Evolutionary conservation across 2,888 invertebrate species (phyloP).

Genomic region (Cosmopolites sordidus): DNA sequence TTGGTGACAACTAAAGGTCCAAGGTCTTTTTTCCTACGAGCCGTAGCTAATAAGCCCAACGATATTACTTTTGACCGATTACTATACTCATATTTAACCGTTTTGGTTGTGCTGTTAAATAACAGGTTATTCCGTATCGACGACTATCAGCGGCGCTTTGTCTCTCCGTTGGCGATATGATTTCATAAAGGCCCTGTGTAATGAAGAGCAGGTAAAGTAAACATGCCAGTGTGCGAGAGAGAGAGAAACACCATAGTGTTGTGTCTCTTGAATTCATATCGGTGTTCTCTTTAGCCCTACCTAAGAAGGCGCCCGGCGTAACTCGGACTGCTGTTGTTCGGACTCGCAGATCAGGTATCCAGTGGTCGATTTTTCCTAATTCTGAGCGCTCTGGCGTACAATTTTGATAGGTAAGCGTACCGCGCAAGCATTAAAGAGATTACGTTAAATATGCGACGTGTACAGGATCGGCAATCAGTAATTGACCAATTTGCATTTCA

Average conservation of each 20-base stretch:
- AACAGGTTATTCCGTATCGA: constrained; percentile 23
- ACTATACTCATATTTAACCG: constrained; percentile 23
- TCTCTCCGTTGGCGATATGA: constrained; percentile 19
- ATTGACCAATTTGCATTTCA: no score
- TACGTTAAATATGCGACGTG: no score
- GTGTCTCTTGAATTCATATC: constrained; percentile 1
- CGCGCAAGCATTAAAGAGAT: no score
- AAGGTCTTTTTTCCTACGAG: constrained; percentile 21
- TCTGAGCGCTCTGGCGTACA: constrained; percentile 8
- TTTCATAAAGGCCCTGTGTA: constrained; percentile 23
- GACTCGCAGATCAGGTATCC: no score
- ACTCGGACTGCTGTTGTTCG: no score
- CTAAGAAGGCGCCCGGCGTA: no score
- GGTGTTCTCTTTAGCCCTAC: no score
- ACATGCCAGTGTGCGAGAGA: constrained; percentile 21
- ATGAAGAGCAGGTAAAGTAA: constrained; percentile 24
- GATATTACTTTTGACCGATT: constrained; percentile 16
- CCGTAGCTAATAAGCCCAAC: constrained; percentile 18
- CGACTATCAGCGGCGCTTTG: constrained; percentile 18
- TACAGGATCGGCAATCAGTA: no score
- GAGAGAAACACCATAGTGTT: background rate
- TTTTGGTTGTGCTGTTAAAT: constrained; percentile 27
- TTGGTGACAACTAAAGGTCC: constrained; percentile 24
- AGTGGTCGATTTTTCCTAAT: background rate
- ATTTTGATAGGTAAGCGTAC: background rate